Evolutionary conservation across 2,888 invertebrate species (phyloP).

Genomic region (Sphinx pinastri): DNA sequence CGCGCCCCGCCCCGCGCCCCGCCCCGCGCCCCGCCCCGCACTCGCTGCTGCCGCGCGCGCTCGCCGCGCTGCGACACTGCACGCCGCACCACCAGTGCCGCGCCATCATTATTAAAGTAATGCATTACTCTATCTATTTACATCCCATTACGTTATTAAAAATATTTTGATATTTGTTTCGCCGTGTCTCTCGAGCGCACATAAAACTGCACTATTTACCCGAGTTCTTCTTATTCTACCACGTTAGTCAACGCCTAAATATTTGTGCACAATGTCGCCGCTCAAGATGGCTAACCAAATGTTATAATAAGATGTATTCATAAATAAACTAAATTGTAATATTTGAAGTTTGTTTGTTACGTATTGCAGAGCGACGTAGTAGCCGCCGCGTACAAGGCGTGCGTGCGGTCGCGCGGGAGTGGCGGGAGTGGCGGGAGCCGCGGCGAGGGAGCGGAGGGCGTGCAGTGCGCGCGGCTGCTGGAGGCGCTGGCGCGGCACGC

Average conservation of each 20-base stretch:
- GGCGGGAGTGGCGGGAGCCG: slow-evolving; percentile 33
- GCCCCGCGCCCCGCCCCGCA: slow-evolving; percentile 37
- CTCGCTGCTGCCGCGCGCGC: slow-evolving; percentile 54
- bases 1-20: slow-evolving; percentile 53
- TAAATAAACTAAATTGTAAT: too few relatives aligned
- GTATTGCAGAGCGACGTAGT: slow-evolving; percentile 60
- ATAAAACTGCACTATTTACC: too few relatives aligned
- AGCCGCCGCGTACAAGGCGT: slow-evolving; percentile 51
- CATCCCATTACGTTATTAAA: neutral
- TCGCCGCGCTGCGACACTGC: slow-evolving; percentile 72
- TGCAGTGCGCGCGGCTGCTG: slow-evolving; percentile 43
- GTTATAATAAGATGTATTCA: too few relatives aligned
- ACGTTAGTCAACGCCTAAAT: too few relatives aligned
- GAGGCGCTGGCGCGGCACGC: slow-evolving; percentile 40
- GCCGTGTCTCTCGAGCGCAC: too few relatives aligned
- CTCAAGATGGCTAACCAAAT: too few relatives aligned
- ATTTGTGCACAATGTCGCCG: too few relatives aligned
- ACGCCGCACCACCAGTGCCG: slow-evolving; percentile 85
- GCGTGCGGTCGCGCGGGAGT: slow-evolving; percentile 45
- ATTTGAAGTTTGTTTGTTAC: too few relatives aligned
- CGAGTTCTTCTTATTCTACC: too few relatives aligned
- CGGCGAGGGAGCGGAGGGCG: slow-evolving; percentile 43
- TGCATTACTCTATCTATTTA: neutral
- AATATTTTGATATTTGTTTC: neutral
- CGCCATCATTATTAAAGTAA: slow-evolving; percentile 84